These are phyloP conservation scores for Zonotrichia leucophrys DNA, from an alignment of 2,113 vertebrate species.

Conservation along the genomic window DNA sequence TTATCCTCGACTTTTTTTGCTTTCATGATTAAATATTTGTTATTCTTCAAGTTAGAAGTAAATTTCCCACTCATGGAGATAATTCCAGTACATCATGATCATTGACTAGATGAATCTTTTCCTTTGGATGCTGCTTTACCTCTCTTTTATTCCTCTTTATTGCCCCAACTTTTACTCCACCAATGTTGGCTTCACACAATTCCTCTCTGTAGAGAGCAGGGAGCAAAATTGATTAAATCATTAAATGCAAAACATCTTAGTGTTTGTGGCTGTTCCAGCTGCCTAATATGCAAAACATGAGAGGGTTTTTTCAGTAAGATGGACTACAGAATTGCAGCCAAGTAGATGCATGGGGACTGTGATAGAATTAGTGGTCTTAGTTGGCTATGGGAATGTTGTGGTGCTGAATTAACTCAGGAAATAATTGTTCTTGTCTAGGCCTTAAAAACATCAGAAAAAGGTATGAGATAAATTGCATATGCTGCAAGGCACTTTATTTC, in stretches of 20 bases:
- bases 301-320: not conserved
- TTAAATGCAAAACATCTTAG: not conserved
- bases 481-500: not conserved
- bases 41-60: not conserved
- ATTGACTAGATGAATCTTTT: not conserved
- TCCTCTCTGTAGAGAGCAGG: not conserved
- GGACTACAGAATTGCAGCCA: not conserved
- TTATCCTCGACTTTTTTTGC: not conserved
- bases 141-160: not conserved
- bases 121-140: not conserved
- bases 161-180: not conserved
- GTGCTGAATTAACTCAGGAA: not conserved
- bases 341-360: not conserved
- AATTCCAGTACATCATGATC: not conserved
- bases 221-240: not conserved
- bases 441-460: not conserved
- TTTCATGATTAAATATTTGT: not conserved
- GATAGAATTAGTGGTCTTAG: not conserved
- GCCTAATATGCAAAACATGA: not conserved
- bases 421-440: not conserved
- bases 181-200: fast-evolving
- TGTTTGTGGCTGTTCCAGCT: not conserved
- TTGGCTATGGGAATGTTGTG: not conserved
- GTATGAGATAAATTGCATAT: not conserved
- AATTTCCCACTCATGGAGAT: not conserved